Evolutionary conservation across 2,888 invertebrate species (phyloP), one percentile per base, ranked within the genome.

Genomic region (Nemotelus nigrinus): DNA sequence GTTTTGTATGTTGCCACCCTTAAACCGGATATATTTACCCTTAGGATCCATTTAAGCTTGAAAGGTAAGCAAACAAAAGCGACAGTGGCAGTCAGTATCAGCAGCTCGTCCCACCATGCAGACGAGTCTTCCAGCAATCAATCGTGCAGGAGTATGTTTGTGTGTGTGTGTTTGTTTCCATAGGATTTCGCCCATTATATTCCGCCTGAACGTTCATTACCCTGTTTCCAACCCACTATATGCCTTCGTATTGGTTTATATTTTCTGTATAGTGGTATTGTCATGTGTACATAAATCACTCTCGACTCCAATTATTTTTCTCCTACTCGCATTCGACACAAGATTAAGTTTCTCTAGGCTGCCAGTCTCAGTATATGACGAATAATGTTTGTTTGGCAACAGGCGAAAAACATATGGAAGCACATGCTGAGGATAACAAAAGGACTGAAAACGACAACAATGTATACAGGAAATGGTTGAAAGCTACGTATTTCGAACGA

Each of bases 281-380:
- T 7, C 60, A 60, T 7, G 7, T 39, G 60, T 2, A 60, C 65
- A 65, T 65, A 65, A 65, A 65, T 65, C 65, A 65, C 65, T 47
- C 45, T 47, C 45, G 65, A 45, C 65, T 65, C 65, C 65, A 65
- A 65, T 65, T 65, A 65, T 65, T 65, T 65, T 65, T 65, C 65
- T 41, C 65, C 44, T 47, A 65, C 47, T 41, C 3, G 10, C 57
- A 10, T 2, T 25, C 10, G n/a, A 3, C 3, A 44, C 44, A n/a
- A 65, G 65, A 65, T 65, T 65, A 60, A 60, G 60, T 60, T 60
- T 60, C 41, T 5, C 41, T 39, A 39, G 60, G 39, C 41, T 60
- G 7, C 60, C 41, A 60, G 25, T 60, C 25, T 60, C 39, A 7
- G 60, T 7, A 10, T 39, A 60, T 25, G 25, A 25, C 25, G 25